These are phyloP conservation scores for Bembecia ichneumoniformis DNA, from an alignment of 2,888 invertebrate species.

Conservation along the genomic window DNA sequence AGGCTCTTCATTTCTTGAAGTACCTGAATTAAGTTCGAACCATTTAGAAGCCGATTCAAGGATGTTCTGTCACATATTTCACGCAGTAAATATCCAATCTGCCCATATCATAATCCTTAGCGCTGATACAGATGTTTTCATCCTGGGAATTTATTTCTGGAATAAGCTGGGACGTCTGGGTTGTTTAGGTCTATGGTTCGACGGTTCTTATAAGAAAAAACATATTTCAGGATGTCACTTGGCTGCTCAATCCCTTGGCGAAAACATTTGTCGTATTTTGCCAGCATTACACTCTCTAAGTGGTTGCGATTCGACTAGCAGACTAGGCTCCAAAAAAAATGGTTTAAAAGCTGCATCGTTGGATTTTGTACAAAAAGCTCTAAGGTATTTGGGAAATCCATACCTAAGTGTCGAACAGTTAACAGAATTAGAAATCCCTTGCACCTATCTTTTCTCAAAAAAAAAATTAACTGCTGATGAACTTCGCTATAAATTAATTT, in stretches of 20 bases:
- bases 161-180: slow-evolving; percentile 8
- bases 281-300: slow-evolving; percentile 16
- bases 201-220: slow-evolving; percentile 9
- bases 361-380: too few relatives aligned
- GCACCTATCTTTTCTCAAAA: too few relatives aligned
- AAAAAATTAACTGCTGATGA: too few relatives aligned
- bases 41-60: slow-evolving; percentile 8
- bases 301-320: too few relatives aligned
- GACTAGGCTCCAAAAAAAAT: too few relatives aligned
- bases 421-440: too few relatives aligned
- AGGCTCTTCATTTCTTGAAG: slow-evolving; percentile 16
- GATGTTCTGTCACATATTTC: slow-evolving; percentile 12
- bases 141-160: slow-evolving; percentile 16
- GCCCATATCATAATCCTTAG: slow-evolving; percentile 12
- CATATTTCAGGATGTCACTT: slow-evolving; percentile 14
- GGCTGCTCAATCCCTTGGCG: slow-evolving; percentile 16
- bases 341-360: too few relatives aligned
- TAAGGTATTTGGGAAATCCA: too few relatives aligned
- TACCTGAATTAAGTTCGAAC: slow-evolving; percentile 16
- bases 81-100: slow-evolving; percentile 11
- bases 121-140: slow-evolving; percentile 16
- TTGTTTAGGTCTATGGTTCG: slow-evolving; percentile 7
- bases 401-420: too few relatives aligned
- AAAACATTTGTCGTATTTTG: slow-evolving; percentile 17
- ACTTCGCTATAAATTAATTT: too few relatives aligned